These are phyloP conservation scores for Malurus splendens DNA, from an alignment of 2,797 vertebrate species.

Conservation along the genomic window DNA sequence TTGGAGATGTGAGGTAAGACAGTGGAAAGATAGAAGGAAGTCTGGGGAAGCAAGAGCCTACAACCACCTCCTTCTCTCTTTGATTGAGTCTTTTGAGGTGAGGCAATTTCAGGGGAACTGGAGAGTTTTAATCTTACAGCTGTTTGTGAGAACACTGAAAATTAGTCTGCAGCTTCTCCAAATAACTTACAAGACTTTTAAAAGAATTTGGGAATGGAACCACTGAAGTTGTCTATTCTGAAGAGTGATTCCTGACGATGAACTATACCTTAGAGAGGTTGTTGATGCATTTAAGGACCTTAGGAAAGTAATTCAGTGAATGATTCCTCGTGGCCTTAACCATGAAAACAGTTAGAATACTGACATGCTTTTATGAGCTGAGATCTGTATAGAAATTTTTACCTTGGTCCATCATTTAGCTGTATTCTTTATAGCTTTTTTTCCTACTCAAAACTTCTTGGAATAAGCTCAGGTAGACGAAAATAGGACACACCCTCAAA, in stretches of 20 bases:
- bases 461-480: not conserved
- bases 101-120: not conserved
- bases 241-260: not conserved
- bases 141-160: not conserved
- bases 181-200: not conserved
- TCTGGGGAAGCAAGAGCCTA: not conserved
- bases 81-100: not conserved
- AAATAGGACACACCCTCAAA: not conserved
- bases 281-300: not conserved
- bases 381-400: not conserved
- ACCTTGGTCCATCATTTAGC: not conserved
- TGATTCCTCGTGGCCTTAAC: not conserved
- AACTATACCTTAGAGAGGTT: not conserved
- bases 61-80: not conserved
- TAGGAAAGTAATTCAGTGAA: not conserved
- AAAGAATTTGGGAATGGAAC: not conserved
- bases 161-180: not conserved
- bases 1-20: not conserved
- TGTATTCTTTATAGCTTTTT: not conserved
- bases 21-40: not conserved
- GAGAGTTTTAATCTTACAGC: not conserved
- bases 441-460: not conserved
- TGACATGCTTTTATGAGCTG: not conserved
- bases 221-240: not conserved
- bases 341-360: not conserved